These are phyloP conservation scores for Blastobasis lacticolella DNA, from an alignment of 2,888 invertebrate species.

Conservation along the genomic window DNA sequence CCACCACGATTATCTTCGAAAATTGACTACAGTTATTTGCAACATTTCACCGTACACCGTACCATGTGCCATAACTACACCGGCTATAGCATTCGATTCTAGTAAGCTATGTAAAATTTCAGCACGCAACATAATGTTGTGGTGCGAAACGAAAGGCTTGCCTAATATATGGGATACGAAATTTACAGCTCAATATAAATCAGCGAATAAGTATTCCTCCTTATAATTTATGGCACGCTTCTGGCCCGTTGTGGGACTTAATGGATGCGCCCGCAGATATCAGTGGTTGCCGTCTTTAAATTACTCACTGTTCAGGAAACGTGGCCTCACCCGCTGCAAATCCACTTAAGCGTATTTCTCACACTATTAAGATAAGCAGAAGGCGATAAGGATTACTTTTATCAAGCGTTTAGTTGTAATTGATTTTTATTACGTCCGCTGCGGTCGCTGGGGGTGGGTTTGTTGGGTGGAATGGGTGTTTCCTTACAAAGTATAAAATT, in stretches of 20 bases:
- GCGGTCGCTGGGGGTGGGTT: neutral
- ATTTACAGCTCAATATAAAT: constrained; percentile 62
- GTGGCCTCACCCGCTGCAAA: constrained; percentile 53
- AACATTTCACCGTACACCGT: no score
- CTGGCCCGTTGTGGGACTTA: constrained; percentile 56
- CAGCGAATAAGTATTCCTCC: constrained; percentile 58
- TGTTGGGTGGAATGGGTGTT: no score
- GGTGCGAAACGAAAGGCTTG: no score
- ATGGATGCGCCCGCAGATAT: constrained; percentile 68
- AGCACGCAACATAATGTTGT: no score
- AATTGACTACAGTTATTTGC: no score
- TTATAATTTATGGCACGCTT: constrained; percentile 61
- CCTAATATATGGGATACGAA: constrained; percentile 28
- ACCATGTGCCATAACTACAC: no score
- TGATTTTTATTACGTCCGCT: constrained; percentile 51
- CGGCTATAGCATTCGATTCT: no score
- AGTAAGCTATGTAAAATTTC: no score
- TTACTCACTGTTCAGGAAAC: constrained; percentile 53
- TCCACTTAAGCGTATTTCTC: constrained; percentile 58
- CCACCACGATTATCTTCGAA: no score
- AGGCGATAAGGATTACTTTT: constrained; percentile 47
- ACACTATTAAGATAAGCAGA: constrained; percentile 58
- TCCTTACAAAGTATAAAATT: no score
- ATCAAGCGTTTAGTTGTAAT: constrained; percentile 43
- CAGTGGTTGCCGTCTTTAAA: constrained; percentile 54